phyloP scores from a whole-genome alignment of 2,113 vertebrate genomes.

The Corynorhinus townsendii region DNA sequence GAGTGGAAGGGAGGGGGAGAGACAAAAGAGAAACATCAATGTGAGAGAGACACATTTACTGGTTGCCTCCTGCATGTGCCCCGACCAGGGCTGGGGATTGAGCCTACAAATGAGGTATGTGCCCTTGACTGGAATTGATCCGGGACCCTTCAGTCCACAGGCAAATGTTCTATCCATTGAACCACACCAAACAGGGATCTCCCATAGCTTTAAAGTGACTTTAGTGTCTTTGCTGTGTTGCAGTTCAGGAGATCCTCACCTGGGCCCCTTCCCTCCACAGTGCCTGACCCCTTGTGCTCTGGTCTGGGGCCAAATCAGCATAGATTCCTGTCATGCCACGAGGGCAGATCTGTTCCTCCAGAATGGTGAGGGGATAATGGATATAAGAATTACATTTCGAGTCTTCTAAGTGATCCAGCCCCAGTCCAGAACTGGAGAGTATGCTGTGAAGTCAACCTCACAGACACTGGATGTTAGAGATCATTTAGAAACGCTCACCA shows the following conservation, averaged over 20 bases:
- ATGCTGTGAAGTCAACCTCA: neutral
- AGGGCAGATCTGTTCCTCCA: neutral
- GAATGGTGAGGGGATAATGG: neutral
- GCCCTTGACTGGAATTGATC: too few relatives aligned
- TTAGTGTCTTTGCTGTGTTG: constrained; percentile 43
- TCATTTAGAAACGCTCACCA: constrained; percentile 12
- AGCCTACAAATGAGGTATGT: too few relatives aligned
- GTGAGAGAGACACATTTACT: too few relatives aligned
- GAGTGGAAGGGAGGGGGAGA: too few relatives aligned
- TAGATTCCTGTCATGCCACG: neutral
- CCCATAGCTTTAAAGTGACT: constrained; percentile 63
- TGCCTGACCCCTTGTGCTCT: neutral
- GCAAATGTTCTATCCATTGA: too few relatives aligned
- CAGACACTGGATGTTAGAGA: neutral
- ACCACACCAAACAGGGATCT: neutral
- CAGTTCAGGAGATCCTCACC: neutral
- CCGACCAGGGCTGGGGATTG: too few relatives aligned
- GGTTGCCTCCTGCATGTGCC: too few relatives aligned
- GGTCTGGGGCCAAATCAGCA: neutral
- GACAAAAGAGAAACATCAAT: too few relatives aligned
- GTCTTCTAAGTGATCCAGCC: neutral
- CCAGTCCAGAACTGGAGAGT: neutral
- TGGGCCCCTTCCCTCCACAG: neutral
- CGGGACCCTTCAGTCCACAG: too few relatives aligned
- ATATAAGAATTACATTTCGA: neutral